Conservation (phyloP, 2,888 invertebrate species). For the Phyllotreta cruciferae region DNA sequence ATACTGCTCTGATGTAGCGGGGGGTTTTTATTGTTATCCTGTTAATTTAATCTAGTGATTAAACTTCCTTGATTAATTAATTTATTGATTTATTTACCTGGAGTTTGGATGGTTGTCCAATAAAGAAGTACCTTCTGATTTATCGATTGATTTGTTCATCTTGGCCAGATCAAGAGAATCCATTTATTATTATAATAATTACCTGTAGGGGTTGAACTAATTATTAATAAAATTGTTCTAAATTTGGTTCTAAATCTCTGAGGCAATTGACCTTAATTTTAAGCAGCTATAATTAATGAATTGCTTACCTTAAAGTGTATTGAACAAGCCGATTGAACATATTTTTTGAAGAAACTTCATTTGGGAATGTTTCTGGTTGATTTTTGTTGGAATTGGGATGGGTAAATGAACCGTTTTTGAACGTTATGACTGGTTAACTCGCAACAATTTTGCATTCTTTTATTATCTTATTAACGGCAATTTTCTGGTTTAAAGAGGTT, state of each 20-base stretch:
- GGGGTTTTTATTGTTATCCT: neutral
- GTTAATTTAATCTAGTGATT: neutral
- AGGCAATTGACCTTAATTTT: no score
- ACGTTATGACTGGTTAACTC: constrained; percentile 8
- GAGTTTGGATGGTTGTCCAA: neutral
- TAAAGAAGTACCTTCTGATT: neutral
- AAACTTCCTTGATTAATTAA: no score
- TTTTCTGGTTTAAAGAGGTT: constrained; percentile 21
- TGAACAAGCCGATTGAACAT: no score
- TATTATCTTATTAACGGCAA: constrained; percentile 40
- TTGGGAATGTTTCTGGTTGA: no score
- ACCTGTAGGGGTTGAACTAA: no score
- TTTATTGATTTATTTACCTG: no score
- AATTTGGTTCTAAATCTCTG: no score
- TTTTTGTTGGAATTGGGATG: neutral
- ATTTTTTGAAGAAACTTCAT: no score
- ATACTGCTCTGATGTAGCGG: constrained; percentile 28
- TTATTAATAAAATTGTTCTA: no score
- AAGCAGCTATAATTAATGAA: neutral
- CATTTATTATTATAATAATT: no score
- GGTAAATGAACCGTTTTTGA: neutral
- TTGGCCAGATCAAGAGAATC: neutral
- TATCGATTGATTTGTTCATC: neutral
- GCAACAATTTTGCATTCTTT: constrained; percentile 40
- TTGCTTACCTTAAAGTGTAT: neutral